Conservation (phyloP, 2,797 vertebrate genomes). For the Galagoides demidoff region DNA sequence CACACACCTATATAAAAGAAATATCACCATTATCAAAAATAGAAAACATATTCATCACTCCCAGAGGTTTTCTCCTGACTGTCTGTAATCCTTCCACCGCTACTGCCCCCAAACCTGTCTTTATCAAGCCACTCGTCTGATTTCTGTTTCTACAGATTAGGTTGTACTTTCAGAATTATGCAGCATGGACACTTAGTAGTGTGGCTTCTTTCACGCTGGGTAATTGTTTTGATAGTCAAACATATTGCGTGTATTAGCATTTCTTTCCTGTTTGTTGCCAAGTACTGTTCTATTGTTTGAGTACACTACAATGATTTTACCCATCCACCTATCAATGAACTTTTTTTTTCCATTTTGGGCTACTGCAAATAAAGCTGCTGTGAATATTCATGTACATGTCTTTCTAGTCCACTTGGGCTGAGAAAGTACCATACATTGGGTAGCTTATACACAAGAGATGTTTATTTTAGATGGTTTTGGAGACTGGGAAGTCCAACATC, state of each 20-base stretch:
- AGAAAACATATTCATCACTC: background rate
- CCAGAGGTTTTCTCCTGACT: background rate
- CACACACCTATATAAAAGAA: background rate
- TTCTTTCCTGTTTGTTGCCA: background rate
- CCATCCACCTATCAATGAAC: background rate
- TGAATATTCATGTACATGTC: background rate
- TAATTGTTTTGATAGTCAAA: slow-evolving; percentile 23
- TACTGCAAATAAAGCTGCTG: background rate
- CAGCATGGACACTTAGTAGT: background rate
- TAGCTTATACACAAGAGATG: background rate
- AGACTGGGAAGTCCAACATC: background rate
- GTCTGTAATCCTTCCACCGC: background rate
- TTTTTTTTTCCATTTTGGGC: background rate
- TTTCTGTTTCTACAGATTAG: background rate
- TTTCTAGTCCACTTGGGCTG: background rate
- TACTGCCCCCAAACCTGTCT: background rate
- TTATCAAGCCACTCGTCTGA: background rate
- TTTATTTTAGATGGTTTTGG: background rate
- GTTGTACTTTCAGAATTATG: background rate
- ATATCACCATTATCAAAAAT: background rate
- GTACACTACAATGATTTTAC: background rate
- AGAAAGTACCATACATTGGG: background rate
- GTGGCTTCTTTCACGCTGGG: background rate
- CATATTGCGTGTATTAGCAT: background rate
- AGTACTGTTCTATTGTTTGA: background rate